phyloP scores from a whole-genome alignment of 1,140 invertebrate genomes.

The Euwallacea fornicatus region DNA sequence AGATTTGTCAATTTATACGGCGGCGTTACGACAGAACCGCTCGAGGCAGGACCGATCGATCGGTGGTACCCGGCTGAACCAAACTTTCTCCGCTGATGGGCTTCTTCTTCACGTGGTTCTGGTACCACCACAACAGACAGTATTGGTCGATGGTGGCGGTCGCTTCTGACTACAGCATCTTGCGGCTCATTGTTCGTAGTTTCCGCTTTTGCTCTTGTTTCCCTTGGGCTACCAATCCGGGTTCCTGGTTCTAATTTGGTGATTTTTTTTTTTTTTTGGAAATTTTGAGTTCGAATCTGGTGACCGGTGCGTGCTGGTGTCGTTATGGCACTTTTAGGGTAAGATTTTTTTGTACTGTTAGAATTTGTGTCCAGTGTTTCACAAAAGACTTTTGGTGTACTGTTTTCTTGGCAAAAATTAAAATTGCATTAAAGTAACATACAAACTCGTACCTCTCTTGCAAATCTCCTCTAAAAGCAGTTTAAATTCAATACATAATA shows the following conservation, averaged over 20 bases:
- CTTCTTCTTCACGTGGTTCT: slow-evolving; percentile 23
- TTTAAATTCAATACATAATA: neutral
- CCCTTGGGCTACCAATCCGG: neutral
- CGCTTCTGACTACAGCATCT: neutral
- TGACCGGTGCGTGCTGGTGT: neutral
- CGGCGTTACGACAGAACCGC: neutral
- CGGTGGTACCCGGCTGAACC: neutral
- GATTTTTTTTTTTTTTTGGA: slow-evolving; percentile 2
- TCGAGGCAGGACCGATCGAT: slow-evolving; percentile 12
- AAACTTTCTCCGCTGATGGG: slow-evolving; percentile 34
- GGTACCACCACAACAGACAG: slow-evolving; percentile 15
- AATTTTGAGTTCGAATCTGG: neutral
- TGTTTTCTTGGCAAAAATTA: neutral
- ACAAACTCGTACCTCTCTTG: too few species aligned
- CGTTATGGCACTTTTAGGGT: slow-evolving; percentile 16
- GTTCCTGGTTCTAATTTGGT: slow-evolving; percentile 2
- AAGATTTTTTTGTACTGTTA: slow-evolving; percentile 4
- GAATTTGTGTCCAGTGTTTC: neutral
- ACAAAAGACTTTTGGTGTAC: neutral
- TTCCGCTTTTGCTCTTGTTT: too few species aligned
- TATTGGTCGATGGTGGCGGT: slow-evolving; percentile 26
- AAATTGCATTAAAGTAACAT: neutral
- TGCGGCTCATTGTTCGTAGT: neutral
- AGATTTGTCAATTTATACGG: slow-evolving; percentile 3
- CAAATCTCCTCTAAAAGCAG: neutral